Evolutionary conservation across 2,113 vertebrate species (phyloP), one percentile per base, ranked within the genome.

Genomic region (Nansenia antarctica): DNA sequence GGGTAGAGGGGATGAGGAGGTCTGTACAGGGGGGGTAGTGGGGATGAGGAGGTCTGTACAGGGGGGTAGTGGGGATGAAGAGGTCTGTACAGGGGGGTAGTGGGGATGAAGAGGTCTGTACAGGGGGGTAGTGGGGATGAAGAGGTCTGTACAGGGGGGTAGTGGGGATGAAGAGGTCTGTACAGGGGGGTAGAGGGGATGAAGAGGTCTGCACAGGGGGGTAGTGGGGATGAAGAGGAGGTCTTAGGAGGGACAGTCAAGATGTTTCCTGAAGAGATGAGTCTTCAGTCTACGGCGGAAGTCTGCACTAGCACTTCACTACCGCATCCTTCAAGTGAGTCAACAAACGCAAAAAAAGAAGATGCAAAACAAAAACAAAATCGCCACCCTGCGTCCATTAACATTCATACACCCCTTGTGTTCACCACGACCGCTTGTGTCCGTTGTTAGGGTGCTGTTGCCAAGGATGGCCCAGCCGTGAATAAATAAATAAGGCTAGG

Each of bases 401-500:
- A 57, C 27, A 14, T 4, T 30, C 12, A 30, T 9, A 22, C 20
- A 11, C 9, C 20, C 24, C 20, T 37, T 26, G 29, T 12, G 57
- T 65, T n/a, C 42, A 31, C 42, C 6, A 68, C 20, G 24, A 37
- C 53, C 22, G 59, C 47, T 20, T 30, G 14, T 2, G 29, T 54
- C 12, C 2, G 35, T 62, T 64, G 61, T 37, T 35, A 71, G 60
- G 27, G 27, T 65, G 49, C 57, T 58, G 42, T 62, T 61, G n/a
- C 52, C 58, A 61, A 20, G 42, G 24, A 15, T 69, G 65, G 70
- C 54, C 75, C 54, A 6, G n/a, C 37, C n/a, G 12, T 59, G 47
- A 57, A 20, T 69, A 57, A 54, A 31, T n/a, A n/a, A n/a, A 57
- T 3, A 60, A 61, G 58, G 54, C 1, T n/a, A n/a, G n/a, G 69